Percentiles rank a stretch among this genome's conserved stretches.
Conservation (phyloP, 2,888 invertebrate species). For the Eristalis arbustorum region DNA sequence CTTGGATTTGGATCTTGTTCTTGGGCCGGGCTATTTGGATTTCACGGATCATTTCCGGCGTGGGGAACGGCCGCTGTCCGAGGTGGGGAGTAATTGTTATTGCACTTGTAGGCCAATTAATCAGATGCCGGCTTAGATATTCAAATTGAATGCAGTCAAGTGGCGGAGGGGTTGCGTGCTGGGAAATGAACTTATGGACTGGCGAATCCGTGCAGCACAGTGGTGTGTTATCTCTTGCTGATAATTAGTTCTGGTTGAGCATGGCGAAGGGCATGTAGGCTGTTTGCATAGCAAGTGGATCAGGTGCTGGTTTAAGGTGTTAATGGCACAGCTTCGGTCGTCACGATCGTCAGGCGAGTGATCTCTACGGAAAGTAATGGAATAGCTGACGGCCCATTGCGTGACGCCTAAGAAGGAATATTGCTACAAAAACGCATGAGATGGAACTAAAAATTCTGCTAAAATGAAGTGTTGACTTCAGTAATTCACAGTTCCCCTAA, state of each 20-base stretch:
- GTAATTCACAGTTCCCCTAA: no score
- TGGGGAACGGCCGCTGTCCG: background rate
- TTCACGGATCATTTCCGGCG: conserved; percentile 47
- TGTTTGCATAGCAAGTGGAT: background rate
- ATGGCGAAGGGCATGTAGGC: background rate
- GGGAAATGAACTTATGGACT: background rate
- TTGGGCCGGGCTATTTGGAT: conserved; percentile 22
- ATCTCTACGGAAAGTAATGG: no score
- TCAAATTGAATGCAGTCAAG: conserved; percentile 41
- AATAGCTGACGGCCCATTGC: no score
- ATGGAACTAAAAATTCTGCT: no score
- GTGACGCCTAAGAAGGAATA: no score
- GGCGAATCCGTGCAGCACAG: background rate
- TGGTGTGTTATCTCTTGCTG: background rate
- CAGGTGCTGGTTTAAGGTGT: background rate
- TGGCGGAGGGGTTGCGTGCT: conserved; percentile 8
- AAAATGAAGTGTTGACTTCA: no score
- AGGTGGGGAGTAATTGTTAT: conserved; percentile 53
- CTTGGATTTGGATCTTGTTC: conserved; percentile 42
- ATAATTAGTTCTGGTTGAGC: background rate
- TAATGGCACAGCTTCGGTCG: no score
- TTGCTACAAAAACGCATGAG: no score
- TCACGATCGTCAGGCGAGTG: no score
- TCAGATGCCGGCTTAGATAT: conserved; percentile 20
- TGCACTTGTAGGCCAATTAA: conserved; percentile 43